Percentiles rank a stretch among this genome's conserved stretches.
Conservation (phyloP, 2,113 vertebrate species). For the Arothron firmamentum region DNA sequence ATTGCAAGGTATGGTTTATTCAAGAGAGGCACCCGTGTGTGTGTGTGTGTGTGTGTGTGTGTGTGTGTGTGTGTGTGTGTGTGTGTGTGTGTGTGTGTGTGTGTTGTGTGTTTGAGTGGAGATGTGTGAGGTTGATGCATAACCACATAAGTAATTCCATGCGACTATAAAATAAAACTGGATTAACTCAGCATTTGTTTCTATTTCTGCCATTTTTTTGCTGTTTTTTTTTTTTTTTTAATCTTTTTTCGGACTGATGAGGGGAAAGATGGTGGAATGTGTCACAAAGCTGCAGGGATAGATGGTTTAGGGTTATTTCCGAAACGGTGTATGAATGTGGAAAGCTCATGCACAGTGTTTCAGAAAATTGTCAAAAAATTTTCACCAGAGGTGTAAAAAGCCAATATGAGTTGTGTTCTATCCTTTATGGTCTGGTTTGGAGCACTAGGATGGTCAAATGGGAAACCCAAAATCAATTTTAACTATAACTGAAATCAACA, state of each 20-base stretch:
- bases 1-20: slow-evolving; percentile 23
- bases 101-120: slow-evolving; percentile 15
- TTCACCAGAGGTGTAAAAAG: too few relatives aligned
- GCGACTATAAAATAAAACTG: slow-evolving; percentile 57
- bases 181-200: slow-evolving; percentile 59
- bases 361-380: slow-evolving; percentile 7
- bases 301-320: slow-evolving; percentile 48
- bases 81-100: slow-evolving; percentile 19
- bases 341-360: slow-evolving; percentile 34
- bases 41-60: slow-evolving; percentile 5
- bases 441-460: too few relatives aligned
- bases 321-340: slow-evolving; percentile 35
- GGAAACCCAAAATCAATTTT: too few relatives aligned
- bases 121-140: slow-evolving; percentile 31
- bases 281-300: slow-evolving; percentile 27
- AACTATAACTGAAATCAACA: too few relatives aligned
- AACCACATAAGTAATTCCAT: slow-evolving; percentile 49
- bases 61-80: slow-evolving; percentile 27
- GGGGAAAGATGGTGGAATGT: slow-evolving; percentile 10
- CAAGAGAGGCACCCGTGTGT: slow-evolving; percentile 18
- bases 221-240: neutral
- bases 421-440: too few relatives aligned
- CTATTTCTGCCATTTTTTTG: slow-evolving; percentile 21
- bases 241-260: slow-evolving; percentile 32
- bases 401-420: too few relatives aligned